phyloP scores from a whole-genome alignment of 2,113 vertebrate species.

The Engystomops pustulosus region DNA sequence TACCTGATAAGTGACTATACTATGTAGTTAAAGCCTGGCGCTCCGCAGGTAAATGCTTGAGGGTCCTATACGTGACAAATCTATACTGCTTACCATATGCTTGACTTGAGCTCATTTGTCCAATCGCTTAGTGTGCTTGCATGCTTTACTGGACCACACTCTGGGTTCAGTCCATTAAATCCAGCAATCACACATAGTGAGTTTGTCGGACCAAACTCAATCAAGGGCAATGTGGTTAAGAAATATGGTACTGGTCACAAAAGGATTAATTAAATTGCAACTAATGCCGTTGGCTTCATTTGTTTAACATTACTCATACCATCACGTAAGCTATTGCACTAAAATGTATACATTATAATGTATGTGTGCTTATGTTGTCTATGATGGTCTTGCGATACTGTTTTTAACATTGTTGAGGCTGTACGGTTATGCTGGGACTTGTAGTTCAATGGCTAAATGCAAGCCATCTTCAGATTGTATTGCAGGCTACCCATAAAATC shows the following conservation, averaged over 20 bases:
- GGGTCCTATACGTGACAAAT: background rate
- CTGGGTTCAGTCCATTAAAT: too few species aligned
- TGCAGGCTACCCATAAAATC: background rate
- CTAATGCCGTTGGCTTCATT: background rate
- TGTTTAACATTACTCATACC: background rate
- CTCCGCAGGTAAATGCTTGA: background rate
- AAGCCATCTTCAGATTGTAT: background rate
- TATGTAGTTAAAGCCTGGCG: too few species aligned
- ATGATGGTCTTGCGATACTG: conserved; percentile 7
- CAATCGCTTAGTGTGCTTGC: too few species aligned
- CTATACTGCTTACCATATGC: background rate
- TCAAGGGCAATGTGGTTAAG: too few species aligned
- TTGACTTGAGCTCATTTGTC: too few species aligned
- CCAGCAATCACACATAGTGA: too few species aligned
- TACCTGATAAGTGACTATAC: background rate
- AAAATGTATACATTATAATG: background rate
- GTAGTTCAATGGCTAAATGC: background rate
- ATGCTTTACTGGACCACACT: too few species aligned
- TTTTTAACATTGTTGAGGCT: conserved; percentile 14
- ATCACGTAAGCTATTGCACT: background rate
- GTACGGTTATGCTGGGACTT: background rate
- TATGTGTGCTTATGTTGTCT: background rate
- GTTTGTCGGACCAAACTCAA: too few species aligned
- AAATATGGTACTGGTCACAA: background rate
- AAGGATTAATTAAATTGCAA: background rate